Evolutionary conservation across 1,140 invertebrate species (phyloP), one percentile per base, ranked within the genome.

Genomic region (Pachyrhynchus sulphureomaculatus): DNA sequence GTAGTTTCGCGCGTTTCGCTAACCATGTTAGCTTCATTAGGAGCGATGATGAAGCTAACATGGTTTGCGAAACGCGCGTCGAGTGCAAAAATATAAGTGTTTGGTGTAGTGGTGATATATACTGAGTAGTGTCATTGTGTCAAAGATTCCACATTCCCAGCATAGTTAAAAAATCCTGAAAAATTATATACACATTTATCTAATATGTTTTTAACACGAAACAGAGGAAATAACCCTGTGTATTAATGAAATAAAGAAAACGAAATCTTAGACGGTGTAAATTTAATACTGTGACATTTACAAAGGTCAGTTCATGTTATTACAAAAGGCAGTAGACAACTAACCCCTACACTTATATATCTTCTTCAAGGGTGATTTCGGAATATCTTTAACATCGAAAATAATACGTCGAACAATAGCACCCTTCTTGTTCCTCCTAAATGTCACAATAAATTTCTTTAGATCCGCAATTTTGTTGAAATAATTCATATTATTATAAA

Each of bases 321-420:
- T 68, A 63, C 63, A 60, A 64, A 64, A 68, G 68, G 67, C 68
- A 66, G 53, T 66, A 64, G 47, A 44, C 66, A 59, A 63, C 65
- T 67, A 67, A 67, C 65, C 65, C 60, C 61, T 64, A 44, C 52
- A 59, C 59, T 70, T 66, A 49, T 68, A 68, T 60, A 52, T 66
- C 68, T 70, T 70, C 68, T 65, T 68, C 42, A 65, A 62, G 67
- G 68, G 67, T 67, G 65, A 67, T 52, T 67, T 61, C 57, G 48
- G 62, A 55, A 65, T 65, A 61, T 61, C 64, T 65, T 65, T 65
- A 65, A 60, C 55, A 65, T 59, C 41, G 49, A 44, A 65, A 65
- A 59, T 65, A 60, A 65, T 65, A 65, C 62, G 18, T 17, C 59
- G 41, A 54, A 65, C 56, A 45, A 64, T 64, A 48, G 53, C 54